phyloP scores from a whole-genome alignment of 2,797 vertebrate species.

The Melanotaenia boesemani region DNA sequence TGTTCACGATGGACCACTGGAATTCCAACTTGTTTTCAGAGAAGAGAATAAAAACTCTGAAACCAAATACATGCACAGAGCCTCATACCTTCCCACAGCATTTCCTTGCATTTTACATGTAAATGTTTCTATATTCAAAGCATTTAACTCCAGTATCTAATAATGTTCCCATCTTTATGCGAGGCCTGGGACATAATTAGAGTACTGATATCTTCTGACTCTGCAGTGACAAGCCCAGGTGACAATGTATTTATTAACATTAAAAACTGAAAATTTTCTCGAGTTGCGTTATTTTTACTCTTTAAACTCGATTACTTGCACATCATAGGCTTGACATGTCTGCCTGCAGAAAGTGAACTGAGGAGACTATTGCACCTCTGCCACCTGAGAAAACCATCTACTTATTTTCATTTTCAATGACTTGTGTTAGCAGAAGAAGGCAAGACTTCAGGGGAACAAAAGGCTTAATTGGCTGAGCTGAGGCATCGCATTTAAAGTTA shows the following conservation, averaged over 20 bases:
- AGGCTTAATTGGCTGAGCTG: conserved; percentile 83
- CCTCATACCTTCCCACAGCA: conserved; percentile 30
- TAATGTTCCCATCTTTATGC: conserved; percentile 28
- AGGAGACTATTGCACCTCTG: conserved; percentile 38
- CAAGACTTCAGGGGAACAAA: conserved; percentile 66
- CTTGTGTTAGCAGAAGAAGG: conserved; percentile 57
- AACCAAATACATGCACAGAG: conserved; percentile 26
- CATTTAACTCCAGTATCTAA: conserved; percentile 52
- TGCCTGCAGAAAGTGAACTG: conserved; percentile 30
- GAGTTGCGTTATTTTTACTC: conserved; percentile 35
- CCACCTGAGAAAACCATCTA: conserved; percentile 48
- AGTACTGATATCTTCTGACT: conserved; percentile 27
- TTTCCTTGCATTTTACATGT: conserved; percentile 58
- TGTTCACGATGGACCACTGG: conserved; percentile 28
- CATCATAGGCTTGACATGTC: conserved; percentile 47
- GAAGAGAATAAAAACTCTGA: conserved; percentile 56
- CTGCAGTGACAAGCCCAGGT: conserved; percentile 9
- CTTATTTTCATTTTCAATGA: conserved; percentile 77
- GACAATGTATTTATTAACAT: conserved; percentile 53
- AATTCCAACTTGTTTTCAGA: conserved; percentile 54
- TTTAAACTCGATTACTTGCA: conserved; percentile 52
- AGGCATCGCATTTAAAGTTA: conserved; percentile 79
- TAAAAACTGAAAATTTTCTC: conserved; percentile 29
- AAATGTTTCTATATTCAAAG: conserved; percentile 48
- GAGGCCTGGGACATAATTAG: conserved; percentile 50